Base-by-base conservation (phyloP, 2,797 vertebrate genomes). In the Cryptoblepharus egeriae region DNA sequence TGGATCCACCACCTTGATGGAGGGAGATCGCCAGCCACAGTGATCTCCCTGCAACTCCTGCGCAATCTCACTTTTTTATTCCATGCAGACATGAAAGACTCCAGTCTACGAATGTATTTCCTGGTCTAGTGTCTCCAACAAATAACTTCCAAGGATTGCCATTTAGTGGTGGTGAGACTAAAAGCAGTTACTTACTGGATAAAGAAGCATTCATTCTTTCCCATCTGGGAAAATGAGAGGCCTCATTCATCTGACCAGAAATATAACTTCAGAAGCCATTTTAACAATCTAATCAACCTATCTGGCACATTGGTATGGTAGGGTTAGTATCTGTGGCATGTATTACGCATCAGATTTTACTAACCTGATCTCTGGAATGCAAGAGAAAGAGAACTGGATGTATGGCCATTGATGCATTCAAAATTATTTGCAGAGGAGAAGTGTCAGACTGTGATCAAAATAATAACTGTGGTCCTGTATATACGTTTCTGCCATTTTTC, bases 401-500 rank as follows among this genome's bases (percentile, higher is more conserved):
- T 88, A 86, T 83, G 57, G n/a, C 84, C 74, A 79, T 8, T 70
- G 72, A 65, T 68, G 65, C 68, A 77, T 84, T 91, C 77, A 77
- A 75, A 88, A 82, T 91, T 85, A 90, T 86, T 86, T 88, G 6
- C 57, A 75, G 18, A 85, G 39, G 5, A 76, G 87, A 91, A 81
- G 49, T 55, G 65, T 79, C 68, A 82, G 71, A 28, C 32, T 88
- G 30, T 52, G 61, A 88, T 89, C 70, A 87, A 89, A 92, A 88
- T 85, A 90, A 85, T 73, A 57, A 70, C 30, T 90, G 45, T 39
- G 18, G 28, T 65, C 78, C 37, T 80, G 20, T 52, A 81, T 37
- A 77, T 61, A 81, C 30, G 13, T 73, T 90, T 79, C 42, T 88
- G 72, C 37, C 85, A 65, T 69, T 80, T 52, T 85, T 85, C 84